Evolutionary conservation across 2,888 invertebrate species (phyloP).

Genomic region (Nycteola revayana): DNA sequence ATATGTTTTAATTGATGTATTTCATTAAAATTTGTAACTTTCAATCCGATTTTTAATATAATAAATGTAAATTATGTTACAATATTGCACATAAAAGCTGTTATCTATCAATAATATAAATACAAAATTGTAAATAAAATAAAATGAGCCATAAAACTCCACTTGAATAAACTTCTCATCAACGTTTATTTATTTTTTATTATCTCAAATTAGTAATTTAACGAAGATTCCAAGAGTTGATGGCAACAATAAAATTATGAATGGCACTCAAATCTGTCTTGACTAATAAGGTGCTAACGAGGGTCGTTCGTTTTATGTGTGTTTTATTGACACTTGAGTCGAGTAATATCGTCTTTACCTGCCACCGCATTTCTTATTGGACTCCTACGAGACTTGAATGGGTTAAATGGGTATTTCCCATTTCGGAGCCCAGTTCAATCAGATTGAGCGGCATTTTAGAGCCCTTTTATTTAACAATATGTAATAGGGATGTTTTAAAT

Average conservation of each 20-base stretch:
- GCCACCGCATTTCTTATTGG: constrained; percentile 57
- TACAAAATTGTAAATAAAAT: constrained; percentile 22
- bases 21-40: too few relatives aligned
- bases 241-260: constrained; percentile 62
- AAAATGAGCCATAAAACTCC: constrained; percentile 26
- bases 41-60: too few relatives aligned
- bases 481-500: constrained; percentile 34
- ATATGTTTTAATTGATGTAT: too few relatives aligned
- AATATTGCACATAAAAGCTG: constrained; percentile 24
- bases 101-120: constrained; percentile 28
- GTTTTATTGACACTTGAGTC: constrained; percentile 72
- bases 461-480: constrained; percentile 29
- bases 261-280: constrained; percentile 66
- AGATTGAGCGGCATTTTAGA: constrained; percentile 64
- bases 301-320: constrained; percentile 74
- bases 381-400: constrained; percentile 50
- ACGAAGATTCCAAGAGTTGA: constrained; percentile 50
- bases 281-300: constrained; percentile 75
- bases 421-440: constrained; percentile 18
- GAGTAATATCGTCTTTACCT: constrained; percentile 51
- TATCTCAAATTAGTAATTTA: constrained; percentile 47
- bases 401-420: constrained; percentile 34
- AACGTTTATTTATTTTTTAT: constrained; percentile 45
- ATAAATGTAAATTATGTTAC: constrained; percentile 6
- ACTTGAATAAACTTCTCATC: constrained; percentile 21